phyloP scores from a whole-genome alignment of 2,113 vertebrate species.

The Notarius lentiginosus region DNA sequence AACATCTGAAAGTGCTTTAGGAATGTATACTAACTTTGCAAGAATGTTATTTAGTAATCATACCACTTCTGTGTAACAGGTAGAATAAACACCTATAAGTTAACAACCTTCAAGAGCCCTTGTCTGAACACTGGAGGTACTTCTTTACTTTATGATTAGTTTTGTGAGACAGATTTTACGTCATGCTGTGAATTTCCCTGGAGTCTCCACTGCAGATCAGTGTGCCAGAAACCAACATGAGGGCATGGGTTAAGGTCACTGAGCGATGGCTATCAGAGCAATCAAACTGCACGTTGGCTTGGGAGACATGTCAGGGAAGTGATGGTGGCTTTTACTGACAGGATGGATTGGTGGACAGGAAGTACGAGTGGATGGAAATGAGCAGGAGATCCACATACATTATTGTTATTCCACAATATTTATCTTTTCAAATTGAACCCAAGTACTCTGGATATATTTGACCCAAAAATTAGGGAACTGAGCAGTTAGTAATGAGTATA shows the following conservation, averaged over 20 bases:
- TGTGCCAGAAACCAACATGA: slow-evolving; percentile 34
- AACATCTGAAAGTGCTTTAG: neutral
- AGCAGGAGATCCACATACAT: slow-evolving; percentile 51
- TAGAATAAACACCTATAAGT: no score
- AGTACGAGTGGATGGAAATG: slow-evolving; percentile 74
- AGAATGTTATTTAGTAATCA: neutral
- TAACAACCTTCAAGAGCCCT: neutral
- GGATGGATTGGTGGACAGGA: slow-evolving; percentile 73
- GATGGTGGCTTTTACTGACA: slow-evolving; percentile 71
- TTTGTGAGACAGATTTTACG: slow-evolving; percentile 37
- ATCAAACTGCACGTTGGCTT: slow-evolving; percentile 56
- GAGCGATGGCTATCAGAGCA: slow-evolving; percentile 22
- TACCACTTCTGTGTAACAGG: neutral
- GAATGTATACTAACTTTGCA: neutral
- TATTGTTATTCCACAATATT: slow-evolving; percentile 20
- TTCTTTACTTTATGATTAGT: slow-evolving; percentile 52
- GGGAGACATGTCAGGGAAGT: slow-evolving; percentile 71
- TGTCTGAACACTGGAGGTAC: slow-evolving; percentile 50
- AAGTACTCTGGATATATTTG: neutral
- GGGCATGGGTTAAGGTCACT: slow-evolving; percentile 9
- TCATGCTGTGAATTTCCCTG: slow-evolving; percentile 42
- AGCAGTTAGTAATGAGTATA: neutral
- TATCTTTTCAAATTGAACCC: neutral
- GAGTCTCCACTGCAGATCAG: slow-evolving; percentile 40
- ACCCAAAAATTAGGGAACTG: neutral